Conservation (phyloP, 1,140 invertebrate genomes). For the Acromyrmex charruanus region DNA sequence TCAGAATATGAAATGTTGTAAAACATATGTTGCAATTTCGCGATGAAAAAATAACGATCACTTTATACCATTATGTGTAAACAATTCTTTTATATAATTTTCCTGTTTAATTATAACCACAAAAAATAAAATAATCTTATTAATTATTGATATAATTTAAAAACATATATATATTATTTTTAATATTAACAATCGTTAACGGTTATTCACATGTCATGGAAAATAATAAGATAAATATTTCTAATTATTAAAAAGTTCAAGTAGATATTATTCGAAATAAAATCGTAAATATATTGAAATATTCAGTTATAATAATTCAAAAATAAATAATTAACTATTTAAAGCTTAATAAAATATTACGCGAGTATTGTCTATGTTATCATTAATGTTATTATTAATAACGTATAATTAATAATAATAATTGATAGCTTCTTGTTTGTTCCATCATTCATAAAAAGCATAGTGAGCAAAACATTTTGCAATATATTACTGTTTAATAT, state of each 20-base stretch:
- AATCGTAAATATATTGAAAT: neutral
- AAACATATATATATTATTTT: neutral
- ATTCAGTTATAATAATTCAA: neutral
- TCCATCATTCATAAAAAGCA: constrained; percentile 9
- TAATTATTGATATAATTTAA: neutral
- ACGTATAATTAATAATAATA: neutral
- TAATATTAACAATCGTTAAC: neutral
- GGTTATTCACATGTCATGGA: neutral
- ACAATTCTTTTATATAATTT: neutral
- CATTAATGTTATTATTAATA: neutral
- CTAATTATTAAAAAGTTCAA: neutral
- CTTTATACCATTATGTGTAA: neutral
- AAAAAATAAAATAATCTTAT: neutral
- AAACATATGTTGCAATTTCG: neutral
- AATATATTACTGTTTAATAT: constrained; percentile 31
- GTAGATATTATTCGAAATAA: neutral
- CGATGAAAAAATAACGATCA: neutral
- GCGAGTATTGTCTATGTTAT: neutral
- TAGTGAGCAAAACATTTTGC: neutral
- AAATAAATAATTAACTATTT: constrained; percentile 1
- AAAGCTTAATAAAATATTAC: neutral
- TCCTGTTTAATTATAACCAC: neutral
- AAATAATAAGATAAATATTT: neutral
- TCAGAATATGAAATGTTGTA: neutral
- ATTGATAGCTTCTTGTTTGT: neutral